These are phyloP conservation scores for Drosophila ercepeae DNA, from an alignment of 1,140 invertebrate species.

Conservation along the genomic window DNA sequence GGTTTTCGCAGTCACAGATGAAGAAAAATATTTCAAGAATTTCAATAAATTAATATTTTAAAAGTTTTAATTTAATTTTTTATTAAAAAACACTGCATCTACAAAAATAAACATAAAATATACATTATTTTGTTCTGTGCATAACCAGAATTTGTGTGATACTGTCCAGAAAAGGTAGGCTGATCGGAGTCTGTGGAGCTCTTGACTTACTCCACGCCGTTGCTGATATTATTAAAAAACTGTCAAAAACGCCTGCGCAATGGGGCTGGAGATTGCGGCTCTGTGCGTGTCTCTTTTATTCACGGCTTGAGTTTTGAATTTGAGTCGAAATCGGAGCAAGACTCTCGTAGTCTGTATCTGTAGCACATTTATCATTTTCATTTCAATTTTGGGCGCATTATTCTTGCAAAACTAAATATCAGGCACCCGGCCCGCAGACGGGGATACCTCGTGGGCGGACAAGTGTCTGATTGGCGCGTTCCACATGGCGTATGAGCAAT, in stretches of 20 bases:
- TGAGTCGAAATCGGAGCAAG: constrained; percentile 18
- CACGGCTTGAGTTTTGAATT: constrained; percentile 11
- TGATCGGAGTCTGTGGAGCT: constrained; percentile 19
- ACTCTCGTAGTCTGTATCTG: constrained; percentile 54
- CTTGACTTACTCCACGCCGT: constrained; percentile 21
- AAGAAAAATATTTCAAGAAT: constrained; percentile 5
- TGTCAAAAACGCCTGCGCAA: constrained; percentile 80
- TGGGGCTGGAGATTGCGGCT: constrained; percentile 49
- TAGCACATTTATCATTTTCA: constrained; percentile 81
- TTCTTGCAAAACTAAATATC: constrained; percentile 72
- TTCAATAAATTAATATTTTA: background rate
- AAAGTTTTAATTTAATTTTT: too few relatives aligned
- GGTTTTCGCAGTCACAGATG: background rate
- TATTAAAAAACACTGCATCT: too few relatives aligned
- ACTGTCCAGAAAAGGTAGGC: constrained; percentile 55
- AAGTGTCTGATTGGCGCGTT: constrained; percentile 77
- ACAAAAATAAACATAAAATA: background rate
- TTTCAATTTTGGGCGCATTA: constrained; percentile 78
- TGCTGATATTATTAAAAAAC: constrained; percentile 81
- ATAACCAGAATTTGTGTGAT: constrained; percentile 37
- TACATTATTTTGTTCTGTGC: constrained; percentile 34
- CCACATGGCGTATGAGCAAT: constrained; percentile 78
- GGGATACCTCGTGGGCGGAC: constrained; percentile 60
- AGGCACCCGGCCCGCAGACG: constrained; percentile 20
- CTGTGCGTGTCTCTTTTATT: constrained; percentile 33